Conservation (phyloP, 2,113 vertebrate genomes). For the Pithys albifrons region DNA sequence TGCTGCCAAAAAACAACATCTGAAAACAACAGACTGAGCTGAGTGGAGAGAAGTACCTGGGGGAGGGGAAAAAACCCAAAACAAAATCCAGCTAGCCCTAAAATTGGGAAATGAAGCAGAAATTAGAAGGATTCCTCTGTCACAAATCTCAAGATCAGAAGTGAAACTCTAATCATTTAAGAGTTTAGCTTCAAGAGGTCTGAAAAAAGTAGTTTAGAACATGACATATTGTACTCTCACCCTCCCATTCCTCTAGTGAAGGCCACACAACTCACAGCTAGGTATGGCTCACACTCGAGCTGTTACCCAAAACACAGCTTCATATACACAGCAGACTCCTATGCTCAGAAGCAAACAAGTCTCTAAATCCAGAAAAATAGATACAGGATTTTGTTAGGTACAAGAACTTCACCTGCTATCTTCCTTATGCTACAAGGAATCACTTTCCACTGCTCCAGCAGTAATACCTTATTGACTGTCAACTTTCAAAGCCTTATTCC, state of each 20-base stretch:
- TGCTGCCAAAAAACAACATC: neutral
- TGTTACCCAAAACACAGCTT: neutral
- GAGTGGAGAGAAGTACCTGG: neutral
- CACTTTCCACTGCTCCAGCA: neutral
- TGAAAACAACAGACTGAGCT: neutral
- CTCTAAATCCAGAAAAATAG: neutral
- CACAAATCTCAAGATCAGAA: neutral
- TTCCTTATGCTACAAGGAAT: neutral
- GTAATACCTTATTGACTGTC: neutral
- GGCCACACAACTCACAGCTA: neutral
- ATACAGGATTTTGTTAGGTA: neutral
- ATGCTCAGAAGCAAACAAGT: neutral
- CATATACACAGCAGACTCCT: neutral
- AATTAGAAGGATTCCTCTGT: neutral
- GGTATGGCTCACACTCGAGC: neutral
- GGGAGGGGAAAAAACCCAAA: fast-evolving
- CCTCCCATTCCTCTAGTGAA: neutral
- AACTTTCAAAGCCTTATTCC: neutral
- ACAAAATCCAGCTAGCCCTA: neutral
- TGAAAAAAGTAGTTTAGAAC: neutral
- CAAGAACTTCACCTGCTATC: neutral
- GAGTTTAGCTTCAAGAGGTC: neutral
- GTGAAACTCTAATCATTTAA: neutral
- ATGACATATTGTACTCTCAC: fast-evolving
- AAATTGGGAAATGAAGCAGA: neutral